Conservation (phyloP, 2,113 vertebrate species). For the Hemiprocne comata region DNA sequence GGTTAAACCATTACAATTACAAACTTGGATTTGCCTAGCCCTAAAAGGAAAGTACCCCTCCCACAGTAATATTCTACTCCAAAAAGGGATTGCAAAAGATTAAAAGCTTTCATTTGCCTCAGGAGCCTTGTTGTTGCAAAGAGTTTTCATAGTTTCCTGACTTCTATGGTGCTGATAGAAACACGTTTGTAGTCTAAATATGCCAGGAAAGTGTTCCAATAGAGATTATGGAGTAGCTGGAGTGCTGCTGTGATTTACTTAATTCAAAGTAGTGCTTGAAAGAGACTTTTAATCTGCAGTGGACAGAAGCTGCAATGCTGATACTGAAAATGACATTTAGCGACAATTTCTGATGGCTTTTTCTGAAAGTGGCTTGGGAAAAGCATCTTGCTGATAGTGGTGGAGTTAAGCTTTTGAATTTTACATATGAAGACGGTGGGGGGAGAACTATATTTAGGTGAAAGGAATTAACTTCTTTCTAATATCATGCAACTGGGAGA, state of each 20-base stretch:
- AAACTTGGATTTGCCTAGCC: constrained; percentile 1
- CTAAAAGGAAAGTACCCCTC: neutral
- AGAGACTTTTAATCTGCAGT: constrained; percentile 44
- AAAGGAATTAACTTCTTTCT: constrained; percentile 13
- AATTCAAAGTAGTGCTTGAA: constrained; percentile 60
- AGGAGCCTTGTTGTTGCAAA: neutral
- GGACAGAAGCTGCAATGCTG: constrained; percentile 48
- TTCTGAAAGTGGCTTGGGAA: constrained; percentile 32
- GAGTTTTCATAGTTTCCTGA: constrained; percentile 35
- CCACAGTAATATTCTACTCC: neutral
- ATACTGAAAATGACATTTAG: constrained; percentile 53
- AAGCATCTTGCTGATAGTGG: constrained; percentile 5
- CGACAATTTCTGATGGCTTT: constrained; percentile 55
- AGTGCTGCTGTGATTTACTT: constrained; percentile 30
- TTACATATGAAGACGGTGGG: constrained; percentile 15
- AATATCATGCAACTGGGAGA: neutral
- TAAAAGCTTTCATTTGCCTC: constrained; percentile 30
- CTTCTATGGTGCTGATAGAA: constrained; percentile 32
- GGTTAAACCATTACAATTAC: neutral
- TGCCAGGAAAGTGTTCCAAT: neutral
- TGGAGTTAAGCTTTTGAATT: constrained; percentile 42
- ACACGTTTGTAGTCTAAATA: constrained; percentile 48
- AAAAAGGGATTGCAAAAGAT: constrained; percentile 44
- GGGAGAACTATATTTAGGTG: constrained; percentile 46
- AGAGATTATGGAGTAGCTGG: constrained; percentile 39